phyloP scores from a whole-genome alignment of 1,140 invertebrate species.

The Euborellia annulipes region DNA sequence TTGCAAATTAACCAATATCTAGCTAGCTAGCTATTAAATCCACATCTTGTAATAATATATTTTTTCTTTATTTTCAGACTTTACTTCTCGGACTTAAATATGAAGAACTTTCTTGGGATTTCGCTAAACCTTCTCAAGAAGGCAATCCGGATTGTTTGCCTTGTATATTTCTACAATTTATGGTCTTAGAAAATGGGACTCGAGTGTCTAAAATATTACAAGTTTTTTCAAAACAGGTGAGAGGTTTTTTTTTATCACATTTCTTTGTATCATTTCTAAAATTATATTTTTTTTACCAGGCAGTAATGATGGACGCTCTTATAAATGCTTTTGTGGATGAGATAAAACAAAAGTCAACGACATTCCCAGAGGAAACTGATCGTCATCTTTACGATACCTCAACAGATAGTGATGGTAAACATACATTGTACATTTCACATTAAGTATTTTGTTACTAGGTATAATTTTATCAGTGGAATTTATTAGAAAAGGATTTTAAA shows the following conservation, averaged over 20 bases:
- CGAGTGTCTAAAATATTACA: slow-evolving; percentile 73
- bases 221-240: slow-evolving; percentile 70
- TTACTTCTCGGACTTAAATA: slow-evolving; percentile 69
- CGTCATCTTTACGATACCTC: slow-evolving; percentile 21
- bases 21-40: no score
- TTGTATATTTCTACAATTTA: slow-evolving; percentile 77
- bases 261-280: neutral
- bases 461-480: no score
- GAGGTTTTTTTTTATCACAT: neutral
- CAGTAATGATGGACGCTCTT: slow-evolving; percentile 80
- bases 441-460: no score
- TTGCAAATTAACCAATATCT: neutral
- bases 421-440: no score
- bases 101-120: slow-evolving; percentile 80
- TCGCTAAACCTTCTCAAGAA: slow-evolving; percentile 67
- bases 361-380: slow-evolving; percentile 27
- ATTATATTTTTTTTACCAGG: slow-evolving; percentile 27
- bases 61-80: slow-evolving; percentile 38
- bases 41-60: no score
- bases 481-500: no score
- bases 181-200: slow-evolving; percentile 67
- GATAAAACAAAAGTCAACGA: slow-evolving; percentile 32
- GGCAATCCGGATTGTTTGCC: slow-evolving; percentile 73
- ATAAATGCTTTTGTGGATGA: slow-evolving; percentile 73
- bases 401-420: slow-evolving; percentile 27